Percentiles rank a stretch among this genome's conserved stretches.
phyloP scores from a whole-genome alignment of 2,113 vertebrate genomes.

The Mystacornis crossleyi region DNA sequence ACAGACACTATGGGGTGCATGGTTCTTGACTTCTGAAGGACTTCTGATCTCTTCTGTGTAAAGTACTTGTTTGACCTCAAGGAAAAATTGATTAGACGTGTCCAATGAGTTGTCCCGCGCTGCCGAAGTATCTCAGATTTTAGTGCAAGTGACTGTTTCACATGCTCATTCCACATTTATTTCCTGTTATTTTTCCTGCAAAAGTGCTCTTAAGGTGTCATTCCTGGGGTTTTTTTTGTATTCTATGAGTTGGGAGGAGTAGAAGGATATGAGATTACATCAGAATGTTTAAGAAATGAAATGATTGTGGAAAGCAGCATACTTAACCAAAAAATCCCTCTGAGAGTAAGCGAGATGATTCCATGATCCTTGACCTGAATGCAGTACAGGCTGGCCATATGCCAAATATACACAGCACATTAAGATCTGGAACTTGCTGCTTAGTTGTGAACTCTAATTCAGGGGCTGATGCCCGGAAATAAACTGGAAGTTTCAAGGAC shows the following conservation, averaged over 20 bases:
- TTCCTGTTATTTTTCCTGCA: background rate
- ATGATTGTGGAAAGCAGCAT: background rate
- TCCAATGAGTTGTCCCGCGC: background rate
- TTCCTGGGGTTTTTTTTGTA: background rate
- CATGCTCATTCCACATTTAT: background rate
- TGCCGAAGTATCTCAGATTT: background rate
- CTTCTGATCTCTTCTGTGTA: background rate
- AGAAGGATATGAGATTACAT: background rate
- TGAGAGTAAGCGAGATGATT: background rate
- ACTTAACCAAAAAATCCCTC: background rate
- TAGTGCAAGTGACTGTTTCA: background rate
- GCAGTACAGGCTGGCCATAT: background rate
- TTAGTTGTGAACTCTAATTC: background rate
- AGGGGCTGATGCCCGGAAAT: background rate
- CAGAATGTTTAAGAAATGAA: background rate
- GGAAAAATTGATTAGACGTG: background rate
- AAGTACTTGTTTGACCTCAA: background rate
- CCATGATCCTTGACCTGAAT: background rate
- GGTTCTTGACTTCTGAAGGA: background rate
- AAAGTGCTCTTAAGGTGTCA: background rate
- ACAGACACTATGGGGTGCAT: accelerated
- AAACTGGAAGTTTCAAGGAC: slow-evolving; percentile 26
- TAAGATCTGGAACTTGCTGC: slow-evolving; percentile 17
- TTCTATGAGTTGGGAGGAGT: background rate
- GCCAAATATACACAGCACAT: background rate